Base-by-base conservation (phyloP, 2,888 invertebrate species). In the Acanthoscelides obtectus region DNA sequence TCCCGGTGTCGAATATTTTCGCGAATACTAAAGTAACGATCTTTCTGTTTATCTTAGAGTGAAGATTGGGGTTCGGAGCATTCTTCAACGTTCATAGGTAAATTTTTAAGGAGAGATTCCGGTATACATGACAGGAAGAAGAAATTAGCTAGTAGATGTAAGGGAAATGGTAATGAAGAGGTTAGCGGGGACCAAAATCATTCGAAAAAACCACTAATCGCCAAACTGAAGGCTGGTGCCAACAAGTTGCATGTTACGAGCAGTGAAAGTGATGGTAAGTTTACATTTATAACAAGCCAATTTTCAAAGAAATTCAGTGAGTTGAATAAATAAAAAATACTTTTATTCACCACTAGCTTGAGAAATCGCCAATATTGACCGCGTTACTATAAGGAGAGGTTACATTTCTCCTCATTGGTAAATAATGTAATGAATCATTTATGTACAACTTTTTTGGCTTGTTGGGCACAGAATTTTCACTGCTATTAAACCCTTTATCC, bases 51-150 rank as follows among this genome's bases (percentile, higher is more conserved):
- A 67, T 78, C 73, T 64, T 77, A 91, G 90, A 90, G 90, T 71
- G 92, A 92, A 79, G 92, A 92, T 82, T 91, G 90, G 84, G 90
- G 91, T 74, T 93, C 93, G 0, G 93, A 93, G 81, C 88, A 90
- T 78, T 92, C 92, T 2, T 91, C 92, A 1, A 89, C 89, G 76
- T 87, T 92, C 71, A 89, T 92, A 71, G 90, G 90, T 25, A 89
- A 91, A 77, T 89, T 92, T 82, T 87, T 92, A 68, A 86, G 90
- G 63, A 86, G 90, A 73, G 91, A 91, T 81, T 88, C 89, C 5
- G 89, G 87, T 75, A 83, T 87, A 75, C 86, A 84, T 64, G 83
- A 84, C 8, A 77, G 81, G 67, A 83, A 84, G 72, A 85, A 85
- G 75, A 84, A 83, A 72, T 71, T 80, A 22, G 72, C 79, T 27